Evolutionary conservation across 2,113 vertebrate species (phyloP).

Genomic region (Asarcornis scutulata): DNA sequence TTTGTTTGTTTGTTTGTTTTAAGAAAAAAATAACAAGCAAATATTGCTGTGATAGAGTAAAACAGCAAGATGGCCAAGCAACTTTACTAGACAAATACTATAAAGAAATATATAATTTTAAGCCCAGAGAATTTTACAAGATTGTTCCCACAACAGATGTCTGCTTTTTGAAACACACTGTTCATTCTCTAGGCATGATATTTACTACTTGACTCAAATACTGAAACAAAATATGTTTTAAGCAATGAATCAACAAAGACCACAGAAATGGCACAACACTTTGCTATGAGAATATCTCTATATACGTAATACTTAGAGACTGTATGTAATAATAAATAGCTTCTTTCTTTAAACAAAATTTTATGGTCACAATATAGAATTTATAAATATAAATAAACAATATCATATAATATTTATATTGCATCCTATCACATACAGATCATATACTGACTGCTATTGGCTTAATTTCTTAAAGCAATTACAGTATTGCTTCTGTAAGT

Average conservation of each 20-base stretch:
- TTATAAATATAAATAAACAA: no score
- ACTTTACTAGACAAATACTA: not conserved
- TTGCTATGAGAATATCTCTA: not conserved
- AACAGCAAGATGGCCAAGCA: not conserved
- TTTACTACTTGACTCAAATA: not conserved
- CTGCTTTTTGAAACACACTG: not conserved
- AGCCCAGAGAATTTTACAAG: not conserved
- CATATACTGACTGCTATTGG: not conserved
- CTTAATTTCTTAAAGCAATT: slow-evolving; percentile 11
- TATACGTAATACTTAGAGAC: not conserved
- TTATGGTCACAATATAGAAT: not conserved
- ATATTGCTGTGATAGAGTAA: not conserved
- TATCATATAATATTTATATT: not conserved
- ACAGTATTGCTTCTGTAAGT: not conserved
- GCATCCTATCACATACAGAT: not conserved
- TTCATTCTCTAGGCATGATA: not conserved
- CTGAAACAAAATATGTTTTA: not conserved
- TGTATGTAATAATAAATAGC: not conserved
- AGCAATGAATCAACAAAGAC: not conserved
- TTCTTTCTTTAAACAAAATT: not conserved
- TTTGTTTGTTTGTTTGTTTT: not conserved
- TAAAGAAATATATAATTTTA: not conserved
- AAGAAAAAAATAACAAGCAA: not conserved
- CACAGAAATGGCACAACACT: not conserved
- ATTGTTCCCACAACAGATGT: not conserved